Base-by-base conservation (phyloP, 1,140 invertebrate genomes). In the Eupristina koningsbergeri region DNA sequence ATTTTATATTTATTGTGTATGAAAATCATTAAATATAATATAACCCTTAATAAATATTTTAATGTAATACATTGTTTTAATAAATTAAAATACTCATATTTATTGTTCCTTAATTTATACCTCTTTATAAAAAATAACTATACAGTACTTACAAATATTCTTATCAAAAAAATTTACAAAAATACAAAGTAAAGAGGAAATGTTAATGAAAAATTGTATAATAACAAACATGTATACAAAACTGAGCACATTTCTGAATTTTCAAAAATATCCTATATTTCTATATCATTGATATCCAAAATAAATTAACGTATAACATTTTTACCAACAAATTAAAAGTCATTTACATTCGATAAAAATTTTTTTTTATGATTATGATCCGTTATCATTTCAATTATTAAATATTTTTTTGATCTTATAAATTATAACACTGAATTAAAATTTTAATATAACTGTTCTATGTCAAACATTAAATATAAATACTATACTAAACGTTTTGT, bases 1-100 rank as follows among this genome's bases (percentile, higher is more conserved):
- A 83, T 80, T 83, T 85, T 77, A 58, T 85, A 83, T 83, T 83
- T 83, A 80, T 83, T 82, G 71, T 81, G 77, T 73, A 85, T 71
- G 11, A 76, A 81, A 9, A 77, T 76, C 75, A 80, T 69, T 61
- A 41, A 31, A 61, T 75, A 69, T 75, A 81, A 80, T 80, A 67
- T 81, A 81, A 85, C 73, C 63, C 45, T 71, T 81, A 19, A 85
- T 77, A 50, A 8, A 81, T 80, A 80, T 9, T 67, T 81, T 85
- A 81, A 71, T 77, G 63, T 85, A 85, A 78, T 85, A 85, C 77
- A 81, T 3, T 34, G 79, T 77, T 81, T 81, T 61, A 81, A 81
- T 81, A 77, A 77, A 81, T 81, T 81, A 85, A 81, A 81, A n/a
- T 53, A 47, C 9, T 64, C 2, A 58, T 69, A 15, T 71, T 80